Evolutionary conservation across 92 coral and sea anemone genomes (phyloP).

Genomic region (Plumapathes pennacea): DNA sequence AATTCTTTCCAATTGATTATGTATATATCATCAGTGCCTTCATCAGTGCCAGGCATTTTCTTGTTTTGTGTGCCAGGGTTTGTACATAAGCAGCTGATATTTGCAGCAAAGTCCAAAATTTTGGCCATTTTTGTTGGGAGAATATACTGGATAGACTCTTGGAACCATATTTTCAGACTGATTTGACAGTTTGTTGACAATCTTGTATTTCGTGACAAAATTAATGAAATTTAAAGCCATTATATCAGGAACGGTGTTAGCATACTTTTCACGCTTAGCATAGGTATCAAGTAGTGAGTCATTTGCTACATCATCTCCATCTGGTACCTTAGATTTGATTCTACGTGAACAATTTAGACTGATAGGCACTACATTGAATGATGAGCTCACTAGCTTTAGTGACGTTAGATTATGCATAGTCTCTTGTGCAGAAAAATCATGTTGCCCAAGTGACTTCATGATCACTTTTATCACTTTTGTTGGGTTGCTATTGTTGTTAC

Average conservation of each 20-base stretch:
- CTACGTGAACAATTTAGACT: conserved; percentile 16
- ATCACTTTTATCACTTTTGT: background rate
- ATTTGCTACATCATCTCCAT: background rate
- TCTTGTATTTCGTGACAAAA: conserved; percentile 2
- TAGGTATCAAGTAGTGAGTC: conserved; percentile 7
- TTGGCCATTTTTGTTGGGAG: background rate
- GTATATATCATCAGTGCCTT: conserved; percentile 23
- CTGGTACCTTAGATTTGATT: background rate
- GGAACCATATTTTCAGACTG: background rate
- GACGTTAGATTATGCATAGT: conserved; percentile 34
- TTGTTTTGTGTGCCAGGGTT: conserved; percentile 13
- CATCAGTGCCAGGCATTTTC: conserved; percentile 12
- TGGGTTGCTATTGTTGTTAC: background rate
- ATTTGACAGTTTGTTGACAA: background rate
- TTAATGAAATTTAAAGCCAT: background rate
- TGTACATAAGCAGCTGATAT: conserved; percentile 6
- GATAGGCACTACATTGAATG: conserved; percentile 6
- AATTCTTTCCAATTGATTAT: background rate
- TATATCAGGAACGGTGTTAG: background rate
- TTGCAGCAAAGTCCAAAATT: conserved; percentile 5
- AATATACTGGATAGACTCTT: conserved; percentile 5
- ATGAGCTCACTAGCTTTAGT: background rate
- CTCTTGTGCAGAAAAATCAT: conserved; percentile 15
- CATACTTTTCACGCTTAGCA: background rate
- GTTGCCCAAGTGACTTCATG: conserved; percentile 14